phyloP scores from a whole-genome alignment of 2,888 invertebrate species.

The Gasteruption jaculator region DNA sequence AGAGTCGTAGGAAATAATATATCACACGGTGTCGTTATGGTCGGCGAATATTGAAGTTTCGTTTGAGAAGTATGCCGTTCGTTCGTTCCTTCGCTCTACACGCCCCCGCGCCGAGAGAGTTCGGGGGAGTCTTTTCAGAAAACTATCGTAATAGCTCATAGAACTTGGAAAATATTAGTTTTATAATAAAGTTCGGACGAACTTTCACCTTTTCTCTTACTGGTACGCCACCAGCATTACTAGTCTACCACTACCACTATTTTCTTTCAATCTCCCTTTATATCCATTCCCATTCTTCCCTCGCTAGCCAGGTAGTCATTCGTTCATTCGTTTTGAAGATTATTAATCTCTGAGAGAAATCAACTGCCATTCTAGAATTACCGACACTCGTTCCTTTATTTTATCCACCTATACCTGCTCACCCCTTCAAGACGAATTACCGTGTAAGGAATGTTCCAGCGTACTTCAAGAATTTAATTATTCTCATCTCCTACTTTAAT shows the following conservation, averaged over 20 bases:
- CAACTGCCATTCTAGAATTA: conserved; percentile 27
- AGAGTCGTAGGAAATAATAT: conserved; percentile 40
- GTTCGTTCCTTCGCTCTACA: too few relatives aligned
- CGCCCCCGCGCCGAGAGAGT: too few relatives aligned
- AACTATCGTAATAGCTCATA: conserved; percentile 41
- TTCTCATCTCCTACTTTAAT: too few relatives aligned
- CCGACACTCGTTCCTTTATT: too few relatives aligned
- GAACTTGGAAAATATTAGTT: conserved; percentile 37
- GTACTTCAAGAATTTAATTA: too few relatives aligned
- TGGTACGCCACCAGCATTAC: too few relatives aligned
- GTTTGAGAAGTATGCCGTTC: too few relatives aligned
- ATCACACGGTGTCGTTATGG: conserved; percentile 41
- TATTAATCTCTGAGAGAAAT: conserved; percentile 32
- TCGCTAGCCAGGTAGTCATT: conserved; percentile 20
- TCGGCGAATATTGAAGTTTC: conserved; percentile 40
- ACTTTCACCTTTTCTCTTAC: conserved; percentile 23
- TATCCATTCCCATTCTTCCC: conserved; percentile 3
- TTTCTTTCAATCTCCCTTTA: conserved; percentile 11
- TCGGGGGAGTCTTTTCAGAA: conserved; percentile 30
- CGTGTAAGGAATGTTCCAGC: too few relatives aligned
- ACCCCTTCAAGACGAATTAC: too few relatives aligned
- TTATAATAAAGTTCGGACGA: conserved; percentile 35
- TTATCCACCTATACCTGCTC: too few relatives aligned
- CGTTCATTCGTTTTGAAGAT: conserved; percentile 24
- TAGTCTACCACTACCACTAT: conserved; percentile 7